Evolutionary conservation across 2,113 vertebrate genomes (phyloP), one percentile per base, ranked within the genome.

Genomic region (Corythaeola cristata): DNA sequence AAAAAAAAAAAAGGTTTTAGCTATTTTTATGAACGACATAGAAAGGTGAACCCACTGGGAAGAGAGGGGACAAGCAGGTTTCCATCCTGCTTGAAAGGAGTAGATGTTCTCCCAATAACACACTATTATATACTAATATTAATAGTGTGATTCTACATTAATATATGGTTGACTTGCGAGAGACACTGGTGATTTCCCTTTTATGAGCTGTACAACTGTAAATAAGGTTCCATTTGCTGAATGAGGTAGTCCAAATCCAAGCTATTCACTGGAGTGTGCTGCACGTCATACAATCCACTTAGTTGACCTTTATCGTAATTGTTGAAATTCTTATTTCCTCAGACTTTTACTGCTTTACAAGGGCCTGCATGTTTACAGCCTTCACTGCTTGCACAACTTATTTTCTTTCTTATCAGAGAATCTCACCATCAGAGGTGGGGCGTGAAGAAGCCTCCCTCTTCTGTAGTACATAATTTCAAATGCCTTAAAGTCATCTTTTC

Each of bases 281-380:
- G 24, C 15, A 8, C 15, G 44, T 32, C 20, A 6, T 35, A 39
- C n/a, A 63, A 5, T 84, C 50, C 30, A 32, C 15, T 84, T 20
- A 0, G 30, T n/a, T 93, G 50, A 81, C 59, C 84, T 86, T 39
- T 62, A 24, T 92, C 33, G 55, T 77, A 89, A 45, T 66, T 10
- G 27, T 9, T 92, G 55, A 66, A 92, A 89, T 64, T 96, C 19
- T 94, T 73, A 91, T 94, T 92, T 60, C 90, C 71, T 94, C 15
- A 1, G 45, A 39, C 5, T 87, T 69, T 55, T 62, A 14, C 60
- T 91, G 58, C 77, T 95, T 86, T 86, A n/a, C 23, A 41, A 90
- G 75, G 64, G 22, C 78, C 59, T 88, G 58, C 60, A 52, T 53
- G 45, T 77, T 96, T 94, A 85, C 69, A 93, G 21, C 35, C 71